Percentiles rank a stretch among this genome's conserved stretches.
phyloP scores from a whole-genome alignment of 1,140 invertebrate genomes.

The Chironomus striatipennis region DNA sequence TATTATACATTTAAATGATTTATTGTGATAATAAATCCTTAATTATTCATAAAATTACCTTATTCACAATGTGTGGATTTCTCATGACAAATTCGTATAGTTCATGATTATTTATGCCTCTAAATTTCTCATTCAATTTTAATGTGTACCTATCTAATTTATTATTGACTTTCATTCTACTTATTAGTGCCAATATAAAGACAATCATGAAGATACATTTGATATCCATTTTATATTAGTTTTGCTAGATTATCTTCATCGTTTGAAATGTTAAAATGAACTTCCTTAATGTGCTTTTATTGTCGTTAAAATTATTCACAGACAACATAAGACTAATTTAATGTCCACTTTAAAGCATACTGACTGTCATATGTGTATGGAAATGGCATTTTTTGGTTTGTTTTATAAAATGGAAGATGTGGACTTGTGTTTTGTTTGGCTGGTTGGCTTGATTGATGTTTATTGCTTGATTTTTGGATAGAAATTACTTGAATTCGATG shows the following conservation, averaged over 20 bases:
- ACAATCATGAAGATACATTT: neutral
- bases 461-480: no score
- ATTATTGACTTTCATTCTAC: neutral
- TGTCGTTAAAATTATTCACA: neutral
- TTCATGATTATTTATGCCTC: neutral
- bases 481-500: no score
- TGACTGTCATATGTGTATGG: no score
- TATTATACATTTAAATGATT: neutral
- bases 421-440: no score
- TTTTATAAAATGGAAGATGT: no score
- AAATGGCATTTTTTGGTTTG: no score
- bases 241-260: neutral
- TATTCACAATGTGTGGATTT: neutral
- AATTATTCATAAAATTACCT: conserved; percentile 16
- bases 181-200: neutral
- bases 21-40: conserved; percentile 2
- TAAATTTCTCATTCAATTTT: neutral
- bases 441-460: no score
- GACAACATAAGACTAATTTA: no score
- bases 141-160: neutral
- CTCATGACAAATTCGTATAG: conserved; percentile 11
- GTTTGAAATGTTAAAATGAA: neutral
- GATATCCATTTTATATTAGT: neutral
- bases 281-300: neutral
- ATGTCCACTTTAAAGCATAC: no score